A percentile compares a stretch with the other conserved stretches of the same genome.
Conservation (phyloP, 2,113 vertebrate species). For the Garra rufa region DNA sequence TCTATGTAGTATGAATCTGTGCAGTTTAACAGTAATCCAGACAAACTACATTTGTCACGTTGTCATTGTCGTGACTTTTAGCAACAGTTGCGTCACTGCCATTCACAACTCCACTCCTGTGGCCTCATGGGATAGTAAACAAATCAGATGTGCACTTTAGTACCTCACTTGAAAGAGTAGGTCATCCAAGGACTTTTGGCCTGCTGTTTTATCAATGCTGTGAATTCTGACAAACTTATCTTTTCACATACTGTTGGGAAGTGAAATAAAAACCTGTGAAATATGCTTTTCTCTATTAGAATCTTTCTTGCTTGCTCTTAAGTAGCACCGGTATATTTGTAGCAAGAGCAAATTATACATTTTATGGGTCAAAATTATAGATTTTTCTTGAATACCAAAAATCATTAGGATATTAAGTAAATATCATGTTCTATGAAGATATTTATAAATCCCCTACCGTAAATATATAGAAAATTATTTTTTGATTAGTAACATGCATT, state of each 20-base stretch:
- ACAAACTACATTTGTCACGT: not conserved
- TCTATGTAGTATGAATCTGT: not conserved
- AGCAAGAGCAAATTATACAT: no score
- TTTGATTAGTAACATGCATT: no score
- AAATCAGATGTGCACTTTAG: not conserved
- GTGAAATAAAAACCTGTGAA: no score
- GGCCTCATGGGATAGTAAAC: constrained; percentile 1
- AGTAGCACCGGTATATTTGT: no score
- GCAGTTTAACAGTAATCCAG: not conserved
- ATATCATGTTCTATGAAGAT: no score
- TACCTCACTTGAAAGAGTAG: not conserved
- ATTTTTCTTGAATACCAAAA: no score
- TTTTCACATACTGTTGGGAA: not conserved
- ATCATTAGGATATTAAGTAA: no score
- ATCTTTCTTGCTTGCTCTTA: no score
- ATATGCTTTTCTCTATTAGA: no score
- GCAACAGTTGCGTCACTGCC: not conserved
- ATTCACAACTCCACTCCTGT: not conserved
- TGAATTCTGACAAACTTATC: not conserved
- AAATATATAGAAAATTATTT: no score
- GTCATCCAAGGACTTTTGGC: not conserved
- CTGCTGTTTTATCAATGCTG: not conserved
- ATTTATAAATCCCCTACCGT: no score
- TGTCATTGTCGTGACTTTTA: not conserved
- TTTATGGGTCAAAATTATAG: no score